Evolutionary conservation across 1,140 invertebrate genomes (phyloP).

Genomic region (Hypsibius dujardini): DNA sequence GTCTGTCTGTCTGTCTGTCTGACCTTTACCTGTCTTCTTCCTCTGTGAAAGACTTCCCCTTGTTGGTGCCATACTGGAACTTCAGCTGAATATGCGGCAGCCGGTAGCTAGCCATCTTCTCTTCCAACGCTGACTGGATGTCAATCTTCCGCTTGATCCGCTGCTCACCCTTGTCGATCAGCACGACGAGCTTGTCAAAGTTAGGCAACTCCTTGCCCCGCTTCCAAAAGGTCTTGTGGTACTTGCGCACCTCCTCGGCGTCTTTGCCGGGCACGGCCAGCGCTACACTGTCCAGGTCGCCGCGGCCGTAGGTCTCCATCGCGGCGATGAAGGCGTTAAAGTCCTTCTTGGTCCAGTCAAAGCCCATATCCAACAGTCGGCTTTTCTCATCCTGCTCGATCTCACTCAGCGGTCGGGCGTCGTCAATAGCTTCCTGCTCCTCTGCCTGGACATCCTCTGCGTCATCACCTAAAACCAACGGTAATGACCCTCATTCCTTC

Average conservation of each 20-base stretch:
- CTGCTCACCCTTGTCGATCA: conserved; percentile 90
- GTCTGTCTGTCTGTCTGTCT: too few species aligned
- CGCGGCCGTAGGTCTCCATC: conserved; percentile 93
- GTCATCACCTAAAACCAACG: too few species aligned
- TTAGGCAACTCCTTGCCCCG: conserved; percentile 85
- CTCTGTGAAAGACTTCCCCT: conserved; percentile 97
- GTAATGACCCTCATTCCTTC: too few species aligned
- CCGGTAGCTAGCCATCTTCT: conserved; percentile 89
- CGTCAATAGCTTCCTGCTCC: conserved; percentile 89
- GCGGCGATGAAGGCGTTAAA: conserved; percentile 98
- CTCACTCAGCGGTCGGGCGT: conserved; percentile 69
- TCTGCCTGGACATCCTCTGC: conserved; percentile 78
- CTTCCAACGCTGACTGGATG: conserved; percentile 91
- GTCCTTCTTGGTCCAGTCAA: conserved; percentile 38
- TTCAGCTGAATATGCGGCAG: conserved; percentile 94
- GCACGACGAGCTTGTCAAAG: conserved; percentile 87
- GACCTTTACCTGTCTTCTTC: conserved; percentile 97
- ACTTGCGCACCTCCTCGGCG: conserved; percentile 88
- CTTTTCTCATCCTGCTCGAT: conserved; percentile 82
- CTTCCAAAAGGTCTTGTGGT: conserved; percentile 96
- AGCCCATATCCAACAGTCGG: conserved; percentile 60
- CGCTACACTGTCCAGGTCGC: conserved; percentile 92
- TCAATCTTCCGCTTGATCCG: conserved; percentile 87
- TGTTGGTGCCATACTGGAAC: conserved; percentile 76
- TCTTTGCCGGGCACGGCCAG: conserved; percentile 94